A percentile compares a stretch with the other conserved stretches of the same genome.
phyloP scores from a whole-genome alignment of 2,797 vertebrate genomes.

The Anguilla obscura region DNA sequence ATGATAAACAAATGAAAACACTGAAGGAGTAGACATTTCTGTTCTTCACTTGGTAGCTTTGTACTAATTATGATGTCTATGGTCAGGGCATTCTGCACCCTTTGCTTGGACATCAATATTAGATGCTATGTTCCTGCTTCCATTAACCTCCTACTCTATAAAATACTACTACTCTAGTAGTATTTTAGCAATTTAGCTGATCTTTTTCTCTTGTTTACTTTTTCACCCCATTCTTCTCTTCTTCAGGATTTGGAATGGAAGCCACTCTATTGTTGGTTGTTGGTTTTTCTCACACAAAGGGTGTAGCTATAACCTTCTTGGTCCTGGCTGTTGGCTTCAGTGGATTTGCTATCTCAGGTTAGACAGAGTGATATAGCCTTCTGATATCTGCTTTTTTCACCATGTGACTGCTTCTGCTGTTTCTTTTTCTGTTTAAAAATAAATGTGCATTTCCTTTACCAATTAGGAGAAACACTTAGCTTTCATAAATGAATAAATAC shows the following conservation, averaged over 20 bases:
- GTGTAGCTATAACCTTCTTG: slow-evolving; percentile 84
- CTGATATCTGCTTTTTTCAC: slow-evolving; percentile 63
- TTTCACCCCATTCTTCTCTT: background rate
- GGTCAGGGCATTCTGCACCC: background rate
- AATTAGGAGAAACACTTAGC: background rate
- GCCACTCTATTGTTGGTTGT: slow-evolving; percentile 88
- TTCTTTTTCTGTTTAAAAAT: background rate
- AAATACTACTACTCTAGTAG: background rate
- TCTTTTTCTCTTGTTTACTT: background rate
- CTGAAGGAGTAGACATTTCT: background rate
- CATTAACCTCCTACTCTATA: background rate
- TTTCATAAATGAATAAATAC: background rate
- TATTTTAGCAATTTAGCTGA: background rate
- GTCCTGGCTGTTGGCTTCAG: slow-evolving; percentile 90
- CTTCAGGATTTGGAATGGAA: slow-evolving; percentile 85
- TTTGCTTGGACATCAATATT: background rate
- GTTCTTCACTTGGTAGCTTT: background rate
- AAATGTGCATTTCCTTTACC: background rate
- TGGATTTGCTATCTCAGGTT: slow-evolving; percentile 91
- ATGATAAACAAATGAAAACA: background rate
- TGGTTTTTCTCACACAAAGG: slow-evolving; percentile 88
- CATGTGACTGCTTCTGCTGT: background rate
- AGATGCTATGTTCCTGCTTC: background rate
- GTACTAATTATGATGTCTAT: background rate
- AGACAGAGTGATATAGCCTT: slow-evolving; percentile 68